A percentile compares a stretch with the other conserved stretches of the same genome.
Conservation (phyloP, 2,113 vertebrate species). For the Leiothrix lutea region DNA sequence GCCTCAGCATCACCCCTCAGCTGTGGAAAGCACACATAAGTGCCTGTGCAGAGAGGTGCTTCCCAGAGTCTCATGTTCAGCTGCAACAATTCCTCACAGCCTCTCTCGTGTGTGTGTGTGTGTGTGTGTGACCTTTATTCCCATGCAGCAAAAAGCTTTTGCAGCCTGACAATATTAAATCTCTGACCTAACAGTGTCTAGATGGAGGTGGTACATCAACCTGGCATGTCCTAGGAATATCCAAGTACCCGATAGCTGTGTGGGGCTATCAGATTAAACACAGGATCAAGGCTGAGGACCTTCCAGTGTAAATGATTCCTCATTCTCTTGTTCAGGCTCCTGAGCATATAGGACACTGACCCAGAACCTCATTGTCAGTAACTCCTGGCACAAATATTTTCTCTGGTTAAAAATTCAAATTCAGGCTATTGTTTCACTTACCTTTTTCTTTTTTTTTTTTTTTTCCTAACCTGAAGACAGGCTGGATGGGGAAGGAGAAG, state of each 20-base stretch:
- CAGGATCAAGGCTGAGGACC: not conserved
- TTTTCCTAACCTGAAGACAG: not conserved
- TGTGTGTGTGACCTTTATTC: not conserved
- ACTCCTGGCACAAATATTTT: not conserved
- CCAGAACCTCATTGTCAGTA: not conserved
- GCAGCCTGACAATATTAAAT: not conserved
- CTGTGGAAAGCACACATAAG: not conserved
- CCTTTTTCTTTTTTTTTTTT: not conserved
- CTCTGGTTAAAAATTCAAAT: not conserved
- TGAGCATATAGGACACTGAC: not conserved
- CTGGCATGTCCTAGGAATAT: not conserved
- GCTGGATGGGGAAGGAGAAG: not conserved
- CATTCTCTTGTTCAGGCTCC: not conserved
- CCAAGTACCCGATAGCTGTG: not conserved
- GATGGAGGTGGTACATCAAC: not conserved
- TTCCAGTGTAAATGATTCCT: not conserved
- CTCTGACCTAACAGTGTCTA: not conserved
- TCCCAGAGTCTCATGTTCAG: not conserved
- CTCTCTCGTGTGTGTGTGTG: not conserved
- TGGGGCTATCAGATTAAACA: not conserved
- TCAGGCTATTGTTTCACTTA: not conserved
- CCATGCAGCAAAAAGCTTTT: not conserved
- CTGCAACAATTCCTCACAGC: not conserved
- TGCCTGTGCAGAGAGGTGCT: not conserved
- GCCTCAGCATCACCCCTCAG: not conserved